Evolutionary conservation across 1,140 invertebrate species (phyloP), one percentile per base, ranked within the genome.

Genomic region (Pararge aegeria): DNA sequence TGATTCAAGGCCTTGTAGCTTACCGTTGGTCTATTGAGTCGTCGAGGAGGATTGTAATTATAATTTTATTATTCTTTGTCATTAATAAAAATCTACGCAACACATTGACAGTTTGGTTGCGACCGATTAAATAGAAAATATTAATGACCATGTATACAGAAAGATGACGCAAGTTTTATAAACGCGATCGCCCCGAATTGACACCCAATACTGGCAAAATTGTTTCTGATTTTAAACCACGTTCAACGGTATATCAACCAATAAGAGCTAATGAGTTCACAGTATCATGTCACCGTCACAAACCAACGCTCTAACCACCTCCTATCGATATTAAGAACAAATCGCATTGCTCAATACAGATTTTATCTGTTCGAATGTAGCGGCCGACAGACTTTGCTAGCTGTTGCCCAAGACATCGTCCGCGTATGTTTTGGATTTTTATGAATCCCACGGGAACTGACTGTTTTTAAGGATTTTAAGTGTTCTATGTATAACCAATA

Each of bases 341-440:
- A 58, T 53, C 56, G 29, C 40, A 56, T 62, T 67, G 55, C 59
- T 10, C 48, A 66, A 67, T 46, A 42, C 10, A 27, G 20, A 63
- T 58, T 53, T 52, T 38, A 59, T 58, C 59, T 48, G 48, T 10
- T 12, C 12, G 24, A 42, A 7, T 48, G 42, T 48, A 20, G 27
- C 54, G 54, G 42, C 24, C 42, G 27, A 48, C 18, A 16, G 40
- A 34, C 27, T 48, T 55, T 48, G 46, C 29, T 55, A 55, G n/a
- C n/a, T n/a, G n/a, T n/a, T n/a, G n/a, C n/a, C n/a, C n/a, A n/a
- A n/a, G n/a, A n/a, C n/a, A n/a, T n/a, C n/a, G n/a, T n/a, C n/a
- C n/a, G n/a, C n/a, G n/a, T n/a, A n/a, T n/a, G n/a, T n/a, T n/a
- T n/a, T n/a, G n/a, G n/a, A n/a, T n/a, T n/a, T n/a, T n/a, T n/a